Evolutionary conservation across 2,113 vertebrate species (phyloP).

Genomic region (Zingel zingel): DNA sequence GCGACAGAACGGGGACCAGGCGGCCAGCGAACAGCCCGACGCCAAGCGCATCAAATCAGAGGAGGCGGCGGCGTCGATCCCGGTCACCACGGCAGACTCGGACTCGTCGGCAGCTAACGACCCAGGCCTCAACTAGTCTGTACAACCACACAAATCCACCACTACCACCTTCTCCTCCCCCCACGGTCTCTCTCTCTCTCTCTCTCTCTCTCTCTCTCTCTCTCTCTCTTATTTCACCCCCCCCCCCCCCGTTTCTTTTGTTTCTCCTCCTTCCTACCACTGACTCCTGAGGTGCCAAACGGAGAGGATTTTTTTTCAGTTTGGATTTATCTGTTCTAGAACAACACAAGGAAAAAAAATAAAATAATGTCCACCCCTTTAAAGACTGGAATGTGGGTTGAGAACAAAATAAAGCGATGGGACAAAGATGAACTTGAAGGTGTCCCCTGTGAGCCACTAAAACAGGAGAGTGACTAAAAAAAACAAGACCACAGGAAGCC

Average conservation of each 20-base stretch:
- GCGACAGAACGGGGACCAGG: constrained; percentile 90
- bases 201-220: constrained; percentile 3
- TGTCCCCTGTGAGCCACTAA: constrained; percentile 49
- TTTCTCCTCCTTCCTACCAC: constrained; percentile 51
- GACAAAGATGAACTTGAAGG: constrained; percentile 51
- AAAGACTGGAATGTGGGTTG: constrained; percentile 79
- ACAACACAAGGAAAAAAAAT: constrained; percentile 39
- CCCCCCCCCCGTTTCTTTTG: constrained; percentile 46
- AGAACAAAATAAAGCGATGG: constrained; percentile 60
- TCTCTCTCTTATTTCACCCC: background rate
- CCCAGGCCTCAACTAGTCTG: constrained; percentile 81
- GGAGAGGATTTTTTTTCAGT: constrained; percentile 78
- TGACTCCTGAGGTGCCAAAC: constrained; percentile 91
- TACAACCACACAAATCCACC: constrained; percentile 8
- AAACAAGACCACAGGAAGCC: constrained; percentile 89
- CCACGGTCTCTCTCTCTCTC: constrained; percentile 10
- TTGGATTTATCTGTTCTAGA: constrained; percentile 43
- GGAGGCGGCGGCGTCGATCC: constrained; percentile 75
- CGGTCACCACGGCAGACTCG: constrained; percentile 82
- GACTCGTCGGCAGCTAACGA: constrained; percentile 84
- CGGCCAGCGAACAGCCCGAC: constrained; percentile 80
- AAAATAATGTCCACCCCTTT: constrained; percentile 69
- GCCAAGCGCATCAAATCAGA: constrained; percentile 91
- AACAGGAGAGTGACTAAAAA: constrained; percentile 53
- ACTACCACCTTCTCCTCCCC: background rate